phyloP scores from a whole-genome alignment of 2,888 invertebrate species.

The Hypomecis punctinalis region DNA sequence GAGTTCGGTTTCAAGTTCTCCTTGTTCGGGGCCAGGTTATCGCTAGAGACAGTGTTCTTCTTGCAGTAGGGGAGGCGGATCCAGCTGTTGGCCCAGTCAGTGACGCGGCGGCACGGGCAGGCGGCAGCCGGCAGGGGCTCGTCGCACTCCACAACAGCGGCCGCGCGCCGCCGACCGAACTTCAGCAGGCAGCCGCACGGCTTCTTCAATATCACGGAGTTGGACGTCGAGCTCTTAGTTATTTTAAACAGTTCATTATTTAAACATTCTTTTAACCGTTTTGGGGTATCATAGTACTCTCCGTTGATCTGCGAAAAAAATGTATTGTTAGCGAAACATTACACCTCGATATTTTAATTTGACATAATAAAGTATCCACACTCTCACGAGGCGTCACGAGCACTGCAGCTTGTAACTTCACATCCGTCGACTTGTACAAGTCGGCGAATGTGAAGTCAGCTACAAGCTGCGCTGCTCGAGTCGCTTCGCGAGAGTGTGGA shows the following conservation, averaged over 20 bases:
- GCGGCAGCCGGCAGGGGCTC: slow-evolving; percentile 66
- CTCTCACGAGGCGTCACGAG: too few relatives aligned
- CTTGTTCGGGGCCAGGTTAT: slow-evolving; percentile 72
- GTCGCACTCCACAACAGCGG: slow-evolving; percentile 68
- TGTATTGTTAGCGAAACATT: background rate
- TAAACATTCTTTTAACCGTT: slow-evolving; percentile 89
- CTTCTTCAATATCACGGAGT: slow-evolving; percentile 86
- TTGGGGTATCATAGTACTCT: slow-evolving; percentile 90
- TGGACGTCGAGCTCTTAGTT: slow-evolving; percentile 79
- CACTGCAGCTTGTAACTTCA: too few relatives aligned
- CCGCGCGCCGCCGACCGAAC: slow-evolving; percentile 67
- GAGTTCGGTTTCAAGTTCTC: slow-evolving; percentile 80
- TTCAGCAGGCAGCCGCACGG: slow-evolving; percentile 89
- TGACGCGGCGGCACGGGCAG: slow-evolving; percentile 86
- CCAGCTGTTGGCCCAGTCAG: slow-evolving; percentile 88
- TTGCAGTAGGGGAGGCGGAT: slow-evolving; percentile 86
- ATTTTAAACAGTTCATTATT: slow-evolving; percentile 78
- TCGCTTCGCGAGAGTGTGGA: too few relatives aligned
- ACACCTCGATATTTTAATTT: background rate
- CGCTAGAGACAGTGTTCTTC: slow-evolving; percentile 55
- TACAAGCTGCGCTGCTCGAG: too few relatives aligned
- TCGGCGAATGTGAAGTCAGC: too few relatives aligned
- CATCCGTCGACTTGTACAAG: too few relatives aligned
- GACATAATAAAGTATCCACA: too few relatives aligned
- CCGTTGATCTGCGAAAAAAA: slow-evolving; percentile 63